Conservation (phyloP, 1,140 invertebrate genomes). For the Pinna nobilis region DNA sequence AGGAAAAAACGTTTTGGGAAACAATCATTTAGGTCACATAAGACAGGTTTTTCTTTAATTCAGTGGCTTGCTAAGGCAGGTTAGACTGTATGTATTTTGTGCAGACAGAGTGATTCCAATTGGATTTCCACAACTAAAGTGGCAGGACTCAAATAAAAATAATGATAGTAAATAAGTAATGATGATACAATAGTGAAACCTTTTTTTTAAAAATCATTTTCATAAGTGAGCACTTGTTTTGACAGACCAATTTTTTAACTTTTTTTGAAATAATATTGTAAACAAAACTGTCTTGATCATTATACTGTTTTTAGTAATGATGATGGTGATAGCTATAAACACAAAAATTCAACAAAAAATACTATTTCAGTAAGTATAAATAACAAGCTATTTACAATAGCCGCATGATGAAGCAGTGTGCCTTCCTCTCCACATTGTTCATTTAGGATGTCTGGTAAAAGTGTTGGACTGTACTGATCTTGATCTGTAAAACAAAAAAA, state of each 20-base stretch:
- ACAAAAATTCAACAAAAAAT: no score
- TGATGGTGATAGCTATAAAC: conserved; percentile 12
- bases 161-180: conserved; percentile 11
- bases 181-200: not conserved
- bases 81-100: no score
- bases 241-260: not conserved
- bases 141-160: not conserved
- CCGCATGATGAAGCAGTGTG: conserved; percentile 80
- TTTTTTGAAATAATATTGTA: not conserved
- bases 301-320: not conserved
- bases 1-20: no score
- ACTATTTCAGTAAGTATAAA: not conserved
- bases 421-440: conserved; percentile 75
- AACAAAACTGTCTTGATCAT: conserved; percentile 14
- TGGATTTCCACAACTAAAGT: not conserved
- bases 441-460: conserved; percentile 56
- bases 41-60: no score
- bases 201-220: not conserved
- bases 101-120: not conserved
- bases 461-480: conserved; percentile 44
- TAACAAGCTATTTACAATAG: conserved; percentile 75
- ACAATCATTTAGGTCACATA: no score
- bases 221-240: no score
- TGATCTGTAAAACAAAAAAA: conserved; percentile 40
- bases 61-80: no score